Base-by-base conservation (phyloP, 2,797 vertebrate genomes). In the Dermochelys coriacea region DNA sequence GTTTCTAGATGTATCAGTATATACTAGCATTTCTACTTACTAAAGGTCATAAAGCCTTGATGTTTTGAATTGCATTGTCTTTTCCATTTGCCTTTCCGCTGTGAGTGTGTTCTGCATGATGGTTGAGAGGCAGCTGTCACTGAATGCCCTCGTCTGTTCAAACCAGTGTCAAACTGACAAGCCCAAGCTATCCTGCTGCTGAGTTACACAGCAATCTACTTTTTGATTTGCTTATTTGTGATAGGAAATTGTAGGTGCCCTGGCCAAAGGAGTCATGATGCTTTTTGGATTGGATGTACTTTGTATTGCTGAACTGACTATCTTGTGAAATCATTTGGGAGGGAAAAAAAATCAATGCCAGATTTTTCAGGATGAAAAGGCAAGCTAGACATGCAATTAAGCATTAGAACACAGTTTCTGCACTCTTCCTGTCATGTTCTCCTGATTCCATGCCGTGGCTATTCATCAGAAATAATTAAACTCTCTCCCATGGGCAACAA, bases 401-500 rank as follows among this genome's bases (percentile, higher is more conserved):
- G 97, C 96, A 93, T 88, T 71, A 51, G 97, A 97, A 96, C 86
- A 80, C 78, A 82, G 96, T 97, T 98, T 97, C 95, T 94, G 93
- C 85, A 74, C 95, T 96, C 95, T 95, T 97, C 93, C 93, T 97
- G 96, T 98, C 98, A 94, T 97, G 96, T 97, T 97, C 97, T 97
- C 91, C 85, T 84, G 94, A 96, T 98, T 97, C 97, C n/a, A 71
- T 94, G 96, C 96, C 97, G 96, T 95, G 88, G 94, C 96, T 98
- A 97, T 95, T 98, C 98, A 96, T 98, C 97, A 98, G 98, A 98
- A 98, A 98, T 98, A 98, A 98, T 98, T 98, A 98, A 98, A 98
- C 97, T 97, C 95, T 97, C 96, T 98, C 98, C 98, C 98, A 97
- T 97, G 98, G 98, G 98, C 98, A 98, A 98, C 98, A 98, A 98